Conservation (phyloP, 2,797 vertebrate genomes). For the Odontamblyopus rebecca region DNA sequence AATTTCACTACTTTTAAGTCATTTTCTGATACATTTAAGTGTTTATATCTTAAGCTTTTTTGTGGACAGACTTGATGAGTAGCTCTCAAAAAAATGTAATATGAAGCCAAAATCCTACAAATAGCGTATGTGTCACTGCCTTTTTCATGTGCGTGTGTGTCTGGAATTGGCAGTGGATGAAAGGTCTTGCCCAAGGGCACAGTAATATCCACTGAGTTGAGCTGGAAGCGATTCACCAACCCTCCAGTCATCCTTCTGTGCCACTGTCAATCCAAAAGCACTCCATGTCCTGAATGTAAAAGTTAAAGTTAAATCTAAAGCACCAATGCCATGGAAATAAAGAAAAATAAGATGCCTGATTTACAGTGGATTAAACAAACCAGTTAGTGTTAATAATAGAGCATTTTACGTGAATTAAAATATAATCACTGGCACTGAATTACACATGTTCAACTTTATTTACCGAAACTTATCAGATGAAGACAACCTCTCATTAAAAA, state of each 20-base stretch:
- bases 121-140: background rate
- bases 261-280: background rate
- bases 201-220: conserved; percentile 13
- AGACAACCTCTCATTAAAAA: background rate
- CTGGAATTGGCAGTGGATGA: background rate
- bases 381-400: too few relatives aligned
- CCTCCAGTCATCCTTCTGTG: conserved; percentile 30
- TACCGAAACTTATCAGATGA: too few relatives aligned
- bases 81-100: background rate
- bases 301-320: background rate
- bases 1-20: too few relatives aligned
- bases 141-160: background rate
- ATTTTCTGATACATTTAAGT: too few relatives aligned
- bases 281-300: background rate
- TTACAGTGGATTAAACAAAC: too few relatives aligned
- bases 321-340: too few relatives aligned
- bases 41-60: too few relatives aligned
- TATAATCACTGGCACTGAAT: background rate
- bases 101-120: background rate
- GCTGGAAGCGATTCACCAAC: conserved; percentile 31
- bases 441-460: background rate
- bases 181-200: background rate
- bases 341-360: too few relatives aligned
- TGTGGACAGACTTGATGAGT: background rate
- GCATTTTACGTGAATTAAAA: background rate